A percentile compares a stretch with the other conserved stretches of the same genome.
Evolutionary conservation across 2,797 vertebrate species (phyloP).

Genomic region (Lagothrix lagotricha): DNA sequence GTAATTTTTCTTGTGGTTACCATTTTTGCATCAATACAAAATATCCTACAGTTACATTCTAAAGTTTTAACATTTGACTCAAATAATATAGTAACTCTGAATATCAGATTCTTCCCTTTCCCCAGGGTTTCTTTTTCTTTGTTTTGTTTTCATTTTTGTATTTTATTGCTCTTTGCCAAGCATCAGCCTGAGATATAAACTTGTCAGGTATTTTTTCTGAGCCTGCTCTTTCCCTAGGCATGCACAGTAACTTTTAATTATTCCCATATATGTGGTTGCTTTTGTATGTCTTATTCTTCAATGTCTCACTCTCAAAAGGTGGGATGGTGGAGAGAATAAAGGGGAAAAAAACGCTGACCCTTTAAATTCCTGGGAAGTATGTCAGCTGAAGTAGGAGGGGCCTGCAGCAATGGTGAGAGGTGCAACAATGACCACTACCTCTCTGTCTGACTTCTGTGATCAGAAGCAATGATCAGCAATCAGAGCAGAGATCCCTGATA

Average conservation of each 20-base stretch:
- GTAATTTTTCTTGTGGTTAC: background rate
- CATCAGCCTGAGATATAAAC: background rate
- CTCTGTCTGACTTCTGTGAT: background rate
- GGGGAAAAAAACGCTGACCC: background rate
- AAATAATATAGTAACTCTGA: background rate
- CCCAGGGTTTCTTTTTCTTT: background rate
- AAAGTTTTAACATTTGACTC: background rate
- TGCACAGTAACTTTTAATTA: background rate
- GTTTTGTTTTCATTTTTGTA: background rate
- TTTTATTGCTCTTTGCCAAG: background rate
- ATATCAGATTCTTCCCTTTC: background rate
- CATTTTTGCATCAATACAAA: background rate
- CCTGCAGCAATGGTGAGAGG: background rate
- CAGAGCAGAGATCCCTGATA: background rate
- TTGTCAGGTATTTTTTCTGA: background rate
- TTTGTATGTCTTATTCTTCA: background rate
- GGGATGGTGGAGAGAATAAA: background rate
- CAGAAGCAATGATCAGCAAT: background rate
- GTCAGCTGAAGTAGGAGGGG: rapidly evolving
- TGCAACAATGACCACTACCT: too few relatives aligned
- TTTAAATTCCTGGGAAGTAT: background rate
- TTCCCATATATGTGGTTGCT: background rate
- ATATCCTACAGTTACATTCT: background rate
- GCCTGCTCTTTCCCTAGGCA: background rate
- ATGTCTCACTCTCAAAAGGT: background rate